Evolutionary conservation across 2,113 vertebrate species (phyloP).

Genomic region (Vicugna pacos): DNA sequence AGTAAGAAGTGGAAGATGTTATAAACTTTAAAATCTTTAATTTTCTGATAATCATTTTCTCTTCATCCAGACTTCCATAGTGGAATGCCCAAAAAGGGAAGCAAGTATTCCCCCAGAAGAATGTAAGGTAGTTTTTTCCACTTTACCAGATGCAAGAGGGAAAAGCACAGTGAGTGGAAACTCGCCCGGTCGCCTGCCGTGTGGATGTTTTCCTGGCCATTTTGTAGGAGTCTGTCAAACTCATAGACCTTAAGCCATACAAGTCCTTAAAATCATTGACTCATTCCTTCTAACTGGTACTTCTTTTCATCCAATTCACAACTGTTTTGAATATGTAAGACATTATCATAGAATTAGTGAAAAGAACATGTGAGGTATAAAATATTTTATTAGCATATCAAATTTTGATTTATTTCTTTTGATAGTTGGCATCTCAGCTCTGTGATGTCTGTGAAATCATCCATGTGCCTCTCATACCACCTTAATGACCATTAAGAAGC

Average conservation of each 20-base stretch:
- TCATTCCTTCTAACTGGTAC: background rate
- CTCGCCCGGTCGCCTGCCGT: background rate
- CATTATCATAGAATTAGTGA: background rate
- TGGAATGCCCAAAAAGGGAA: background rate
- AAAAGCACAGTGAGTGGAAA: background rate
- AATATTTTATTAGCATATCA: background rate
- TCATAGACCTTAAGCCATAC: background rate
- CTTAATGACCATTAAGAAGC: background rate
- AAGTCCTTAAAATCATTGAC: background rate
- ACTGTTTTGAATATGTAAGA: background rate
- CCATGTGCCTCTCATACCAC: background rate
- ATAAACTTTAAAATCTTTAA: conserved; percentile 35
- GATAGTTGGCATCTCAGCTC: background rate
- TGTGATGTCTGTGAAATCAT: background rate
- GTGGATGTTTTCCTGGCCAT: background rate
- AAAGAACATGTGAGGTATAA: background rate
- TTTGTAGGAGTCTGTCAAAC: background rate
- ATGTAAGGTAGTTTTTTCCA: background rate
- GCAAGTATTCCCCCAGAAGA: background rate
- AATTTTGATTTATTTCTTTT: conserved; percentile 17
- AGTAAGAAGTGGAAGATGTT: background rate
- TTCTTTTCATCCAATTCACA: background rate
- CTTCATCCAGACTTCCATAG: background rate
- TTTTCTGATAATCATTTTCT: conserved; percentile 34
- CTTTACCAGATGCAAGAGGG: background rate